phyloP scores from a whole-genome alignment of 2,888 invertebrate species.

The Pimpla rufipes region DNA sequence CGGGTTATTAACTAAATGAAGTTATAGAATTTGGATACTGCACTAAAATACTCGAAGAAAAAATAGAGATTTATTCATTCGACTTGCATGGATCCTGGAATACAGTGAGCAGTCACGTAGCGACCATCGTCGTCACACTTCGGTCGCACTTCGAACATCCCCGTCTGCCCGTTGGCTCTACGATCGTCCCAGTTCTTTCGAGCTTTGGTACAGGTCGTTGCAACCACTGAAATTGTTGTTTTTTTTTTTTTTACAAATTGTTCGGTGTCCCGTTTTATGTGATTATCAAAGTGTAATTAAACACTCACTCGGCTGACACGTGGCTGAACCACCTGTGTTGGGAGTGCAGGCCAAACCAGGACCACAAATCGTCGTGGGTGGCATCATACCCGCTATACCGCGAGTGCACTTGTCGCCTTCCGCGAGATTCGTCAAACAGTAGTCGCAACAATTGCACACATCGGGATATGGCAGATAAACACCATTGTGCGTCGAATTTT shows the following conservation, averaged over 20 bases:
- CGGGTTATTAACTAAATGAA: neutral
- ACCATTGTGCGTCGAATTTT: conserved; percentile 88
- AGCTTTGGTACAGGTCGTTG: conserved; percentile 79
- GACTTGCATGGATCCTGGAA: conserved; percentile 90
- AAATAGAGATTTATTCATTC: neutral
- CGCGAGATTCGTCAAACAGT: conserved; percentile 87
- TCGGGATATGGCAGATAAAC: conserved; percentile 87
- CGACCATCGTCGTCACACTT: conserved; percentile 89
- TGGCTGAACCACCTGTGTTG: conserved; percentile 80
- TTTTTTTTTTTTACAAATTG: neutral
- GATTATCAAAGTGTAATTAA: neutral
- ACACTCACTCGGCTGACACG: conserved; percentile 86
- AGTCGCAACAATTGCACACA: conserved; percentile 89
- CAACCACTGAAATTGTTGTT: conserved; percentile 69
- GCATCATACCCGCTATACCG: conserved; percentile 86
- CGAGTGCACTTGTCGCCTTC: conserved; percentile 86
- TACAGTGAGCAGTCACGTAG: conserved; percentile 88
- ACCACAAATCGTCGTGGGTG: conserved; percentile 88
- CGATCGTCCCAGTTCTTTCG: conserved; percentile 86
- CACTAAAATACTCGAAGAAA: neutral
- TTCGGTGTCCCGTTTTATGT: neutral
- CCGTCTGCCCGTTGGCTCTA: conserved; percentile 85
- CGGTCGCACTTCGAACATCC: conserved; percentile 87
- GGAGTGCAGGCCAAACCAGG: conserved; percentile 86
- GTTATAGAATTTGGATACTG: neutral